Evolutionary conservation across 2,797 vertebrate species (phyloP).

Genomic region (Peromyscus aztecus): DNA sequence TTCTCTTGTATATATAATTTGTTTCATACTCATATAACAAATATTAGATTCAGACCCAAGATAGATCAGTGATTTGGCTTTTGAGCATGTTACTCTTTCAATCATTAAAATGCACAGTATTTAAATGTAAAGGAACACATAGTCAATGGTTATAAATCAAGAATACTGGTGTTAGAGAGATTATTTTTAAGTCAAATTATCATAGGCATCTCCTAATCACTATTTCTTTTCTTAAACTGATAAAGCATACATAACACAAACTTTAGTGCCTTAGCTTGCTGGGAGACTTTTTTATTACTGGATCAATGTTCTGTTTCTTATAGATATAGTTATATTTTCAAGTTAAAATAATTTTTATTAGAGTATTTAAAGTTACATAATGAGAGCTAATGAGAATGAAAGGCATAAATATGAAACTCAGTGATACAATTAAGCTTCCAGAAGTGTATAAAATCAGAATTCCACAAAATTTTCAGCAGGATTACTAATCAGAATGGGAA

Average conservation of each 20-base stretch:
- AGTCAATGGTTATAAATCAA: constrained; percentile 25
- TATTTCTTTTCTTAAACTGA: background rate
- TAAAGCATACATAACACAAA: background rate
- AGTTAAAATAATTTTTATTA: background rate
- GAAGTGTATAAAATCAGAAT: background rate
- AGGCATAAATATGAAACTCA: background rate
- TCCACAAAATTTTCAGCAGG: background rate
- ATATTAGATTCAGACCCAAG: constrained; percentile 7
- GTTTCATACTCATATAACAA: background rate
- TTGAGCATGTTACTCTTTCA: background rate
- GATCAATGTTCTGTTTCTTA: background rate
- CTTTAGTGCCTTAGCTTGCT: background rate
- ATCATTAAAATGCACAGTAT: background rate
- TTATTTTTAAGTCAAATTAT: constrained; percentile 31
- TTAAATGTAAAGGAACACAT: background rate
- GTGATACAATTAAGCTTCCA: background rate
- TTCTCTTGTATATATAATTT: background rate
- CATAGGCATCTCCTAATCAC: background rate
- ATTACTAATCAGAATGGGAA: background rate
- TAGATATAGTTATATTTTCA: background rate
- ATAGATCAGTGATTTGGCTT: constrained; percentile 5
- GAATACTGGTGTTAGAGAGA: background rate
- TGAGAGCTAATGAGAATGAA: background rate
- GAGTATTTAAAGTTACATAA: background rate
- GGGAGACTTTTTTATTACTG: background rate